A percentile compares a stretch with the other conserved stretches of the same genome.
These are phyloP conservation scores for Bombyx huttoni DNA, from an alignment of 2,888 invertebrate species.

Conservation along the genomic window DNA sequence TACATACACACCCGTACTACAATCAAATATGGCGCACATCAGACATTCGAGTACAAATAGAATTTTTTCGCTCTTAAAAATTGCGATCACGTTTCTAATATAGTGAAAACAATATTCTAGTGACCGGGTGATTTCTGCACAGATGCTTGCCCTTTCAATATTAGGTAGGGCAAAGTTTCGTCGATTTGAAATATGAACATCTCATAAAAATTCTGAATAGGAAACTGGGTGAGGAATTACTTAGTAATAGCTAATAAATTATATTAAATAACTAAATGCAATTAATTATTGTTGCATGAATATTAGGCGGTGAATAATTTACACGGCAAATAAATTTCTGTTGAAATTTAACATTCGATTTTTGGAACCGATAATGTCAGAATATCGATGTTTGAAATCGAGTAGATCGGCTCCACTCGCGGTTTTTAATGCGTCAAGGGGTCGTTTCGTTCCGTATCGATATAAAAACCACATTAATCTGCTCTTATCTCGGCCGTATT, in stretches of 20 bases:
- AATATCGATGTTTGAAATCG: conserved; percentile 53
- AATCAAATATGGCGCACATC: conserved; percentile 63
- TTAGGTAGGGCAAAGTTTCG: conserved; percentile 51
- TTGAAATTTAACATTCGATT: conserved; percentile 6
- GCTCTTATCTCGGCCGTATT: conserved; percentile 63
- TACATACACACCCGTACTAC: conserved; percentile 47
- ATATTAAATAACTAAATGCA: too few relatives aligned
- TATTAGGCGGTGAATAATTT: background rate
- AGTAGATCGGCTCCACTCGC: conserved; percentile 37
- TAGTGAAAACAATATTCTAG: conserved; percentile 75
- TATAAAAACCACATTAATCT: conserved; percentile 69
- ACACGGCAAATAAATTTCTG: background rate
- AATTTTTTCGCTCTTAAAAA: conserved; percentile 72
- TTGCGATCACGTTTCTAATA: conserved; percentile 74
- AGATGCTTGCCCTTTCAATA: conserved; percentile 64
- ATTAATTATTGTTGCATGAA: too few relatives aligned
- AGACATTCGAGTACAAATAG: conserved; percentile 54
- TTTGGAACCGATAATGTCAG: conserved; percentile 18
- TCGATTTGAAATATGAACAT: conserved; percentile 51
- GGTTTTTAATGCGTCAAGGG: conserved; percentile 48
- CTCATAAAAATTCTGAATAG: conserved; percentile 25
- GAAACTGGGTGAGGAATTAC: background rate
- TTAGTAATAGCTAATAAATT: background rate
- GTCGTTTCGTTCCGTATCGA: conserved; percentile 48
- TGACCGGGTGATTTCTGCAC: conserved; percentile 71